Conservation (phyloP, 2,113 vertebrate genomes). For the Eubucco bourcierii region DNA sequence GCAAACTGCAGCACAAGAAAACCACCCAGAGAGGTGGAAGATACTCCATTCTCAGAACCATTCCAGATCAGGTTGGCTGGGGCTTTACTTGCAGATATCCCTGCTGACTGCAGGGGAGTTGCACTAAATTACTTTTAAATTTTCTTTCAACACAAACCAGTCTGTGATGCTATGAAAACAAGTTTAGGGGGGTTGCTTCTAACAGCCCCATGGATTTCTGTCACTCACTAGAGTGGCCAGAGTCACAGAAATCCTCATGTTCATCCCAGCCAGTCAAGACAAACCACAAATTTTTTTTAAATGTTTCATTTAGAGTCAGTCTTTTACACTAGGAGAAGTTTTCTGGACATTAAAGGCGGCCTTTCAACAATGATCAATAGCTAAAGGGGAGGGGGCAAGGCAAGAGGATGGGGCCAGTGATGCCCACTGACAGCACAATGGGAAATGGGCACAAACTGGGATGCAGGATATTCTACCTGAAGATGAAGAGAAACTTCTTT, state of each 20-base stretch:
- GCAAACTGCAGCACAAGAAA: not conserved
- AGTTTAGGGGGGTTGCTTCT: not conserved
- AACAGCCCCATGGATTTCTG: accelerated
- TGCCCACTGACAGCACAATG: no score
- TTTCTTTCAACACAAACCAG: not conserved
- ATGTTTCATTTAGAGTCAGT: not conserved
- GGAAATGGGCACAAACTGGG: no score
- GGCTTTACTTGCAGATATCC: not conserved
- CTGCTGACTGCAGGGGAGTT: not conserved
- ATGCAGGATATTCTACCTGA: no score
- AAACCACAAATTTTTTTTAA: not conserved
- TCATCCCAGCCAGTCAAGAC: not conserved
- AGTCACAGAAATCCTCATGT: not conserved
- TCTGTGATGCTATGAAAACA: not conserved
- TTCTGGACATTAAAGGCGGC: not conserved
- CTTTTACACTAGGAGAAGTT: accelerated
- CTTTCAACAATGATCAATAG: no score
- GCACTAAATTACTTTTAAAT: not conserved
- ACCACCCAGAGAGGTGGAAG: not conserved
- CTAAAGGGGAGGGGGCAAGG: no score
- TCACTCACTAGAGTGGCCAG: not conserved
- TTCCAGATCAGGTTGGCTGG: not conserved
- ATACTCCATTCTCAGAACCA: not conserved
- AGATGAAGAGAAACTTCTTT: no score
- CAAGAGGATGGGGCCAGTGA: no score